These are phyloP conservation scores for Threskiornis aethiopicus DNA, from an alignment of 2,797 vertebrate genomes.

Conservation along the genomic window DNA sequence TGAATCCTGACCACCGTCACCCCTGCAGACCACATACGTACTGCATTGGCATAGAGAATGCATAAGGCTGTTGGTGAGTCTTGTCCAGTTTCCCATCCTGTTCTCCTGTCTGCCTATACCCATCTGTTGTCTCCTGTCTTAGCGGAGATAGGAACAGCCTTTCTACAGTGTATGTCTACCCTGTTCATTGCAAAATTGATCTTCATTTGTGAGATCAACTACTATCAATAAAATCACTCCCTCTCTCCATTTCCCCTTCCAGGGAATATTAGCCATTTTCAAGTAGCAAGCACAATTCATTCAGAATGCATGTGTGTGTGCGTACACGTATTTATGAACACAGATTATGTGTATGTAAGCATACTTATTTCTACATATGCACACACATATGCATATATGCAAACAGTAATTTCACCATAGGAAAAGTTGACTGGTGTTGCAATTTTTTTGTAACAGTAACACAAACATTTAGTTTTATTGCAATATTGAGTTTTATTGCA, in stretches of 20 bases:
- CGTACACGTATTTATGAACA: not conserved
- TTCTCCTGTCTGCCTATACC: not conserved
- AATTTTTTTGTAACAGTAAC: not conserved
- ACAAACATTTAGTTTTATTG: not conserved
- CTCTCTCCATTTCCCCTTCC: not conserved
- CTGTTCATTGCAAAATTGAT: not conserved
- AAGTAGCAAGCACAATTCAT: not conserved
- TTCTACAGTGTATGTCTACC: not conserved
- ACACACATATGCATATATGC: not conserved
- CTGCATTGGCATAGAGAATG: rapidly evolving
- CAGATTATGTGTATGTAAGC: not conserved
- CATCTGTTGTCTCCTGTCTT: not conserved
- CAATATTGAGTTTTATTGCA: not conserved
- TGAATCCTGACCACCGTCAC: not conserved
- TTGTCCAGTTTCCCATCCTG: not conserved
- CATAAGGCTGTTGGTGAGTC: not conserved
- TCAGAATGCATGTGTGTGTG: not conserved
- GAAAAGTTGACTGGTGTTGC: not conserved
- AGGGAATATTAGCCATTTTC: not conserved
- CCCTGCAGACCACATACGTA: rapidly evolving
- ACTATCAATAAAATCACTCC: rapidly evolving
- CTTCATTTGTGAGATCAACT: not conserved
- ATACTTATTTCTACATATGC: not conserved
- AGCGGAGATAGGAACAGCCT: not conserved
- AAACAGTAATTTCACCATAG: not conserved